Evolutionary conservation across 1,140 invertebrate species (phyloP).

Genomic region (Drosophila littoralis): DNA sequence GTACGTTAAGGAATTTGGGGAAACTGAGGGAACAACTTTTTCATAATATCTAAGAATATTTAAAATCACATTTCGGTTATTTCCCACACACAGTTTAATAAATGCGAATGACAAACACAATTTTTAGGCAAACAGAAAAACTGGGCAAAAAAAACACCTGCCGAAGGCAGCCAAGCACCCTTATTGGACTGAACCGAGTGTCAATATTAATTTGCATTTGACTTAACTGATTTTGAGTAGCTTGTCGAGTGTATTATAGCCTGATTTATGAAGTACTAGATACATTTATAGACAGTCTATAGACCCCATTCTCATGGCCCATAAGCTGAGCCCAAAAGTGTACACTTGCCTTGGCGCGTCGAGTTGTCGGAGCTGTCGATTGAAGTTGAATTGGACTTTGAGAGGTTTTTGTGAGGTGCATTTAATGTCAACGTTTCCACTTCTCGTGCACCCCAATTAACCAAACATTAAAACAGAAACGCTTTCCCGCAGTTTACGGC

Average conservation of each 20-base stretch:
- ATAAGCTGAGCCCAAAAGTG: neutral
- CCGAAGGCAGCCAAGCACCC: conserved; percentile 10
- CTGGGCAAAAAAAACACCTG: conserved; percentile 2
- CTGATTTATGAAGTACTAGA: neutral
- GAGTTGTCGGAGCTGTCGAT: neutral
- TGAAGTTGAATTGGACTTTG: conserved; percentile 3
- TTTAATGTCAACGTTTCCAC: conserved; percentile 39
- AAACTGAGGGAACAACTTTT: neutral
- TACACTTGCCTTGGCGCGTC: neutral
- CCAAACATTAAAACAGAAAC: conserved; percentile 32
- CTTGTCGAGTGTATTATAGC: neutral
- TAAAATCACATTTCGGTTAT: neutral
- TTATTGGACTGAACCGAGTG: neutral
- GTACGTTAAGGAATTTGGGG: neutral
- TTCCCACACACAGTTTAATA: neutral
- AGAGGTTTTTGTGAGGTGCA: conserved; percentile 5
- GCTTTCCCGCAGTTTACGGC: conserved; percentile 52
- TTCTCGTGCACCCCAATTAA: conserved; percentile 49
- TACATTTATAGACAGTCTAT: neutral
- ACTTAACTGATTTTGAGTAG: conserved; percentile 1
- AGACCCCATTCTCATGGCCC: conserved; percentile 17
- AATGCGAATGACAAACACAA: conserved; percentile 11
- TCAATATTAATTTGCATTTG: conserved; percentile 3
- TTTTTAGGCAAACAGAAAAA: neutral
- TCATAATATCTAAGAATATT: neutral